Base-by-base conservation (phyloP, 1,140 invertebrate genomes). In the Megalopta genalis region DNA sequence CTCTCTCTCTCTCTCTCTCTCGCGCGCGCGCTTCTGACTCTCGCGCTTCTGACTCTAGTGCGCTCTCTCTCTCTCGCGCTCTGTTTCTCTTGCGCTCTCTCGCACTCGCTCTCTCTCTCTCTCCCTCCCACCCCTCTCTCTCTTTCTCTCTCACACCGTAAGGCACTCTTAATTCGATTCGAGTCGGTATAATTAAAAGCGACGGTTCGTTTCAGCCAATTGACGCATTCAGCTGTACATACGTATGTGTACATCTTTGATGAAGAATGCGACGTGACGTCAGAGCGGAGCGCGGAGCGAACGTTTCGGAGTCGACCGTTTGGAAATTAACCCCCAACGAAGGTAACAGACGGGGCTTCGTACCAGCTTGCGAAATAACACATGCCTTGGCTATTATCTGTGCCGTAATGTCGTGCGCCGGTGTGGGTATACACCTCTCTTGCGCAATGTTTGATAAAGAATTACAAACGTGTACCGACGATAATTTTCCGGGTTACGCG, bases 121-220 rank as follows among this genome's bases (percentile, higher is more conserved):
- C 32, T 32, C 32, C n/a, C n/a, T n/a, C n/a, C n/a, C n/a, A n/a
- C n/a, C n/a, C n/a, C n/a, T n/a, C n/a, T n/a, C 4, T 4, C 32
- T 32, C 32, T 32, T 4, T 32, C 4, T 32, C 32, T 32, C 32
- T 32, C 32, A n/a, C n/a, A n/a, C n/a, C 32, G 32, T 4, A 4
- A 32, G 49, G 2, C 21, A 52, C 23, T 73, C 14, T 52, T 32
- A 59, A 68, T 68, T 60, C 42, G 39, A 59, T 68, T 49, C 23
- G 25, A 49, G 39, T 1, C 25, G 21, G 60, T 25, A n/a, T 68
- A 76, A 68, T 68, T 76, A 76, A 68, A 76, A 60, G 7, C 23
- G 37, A 46, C 32, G 52, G 23, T 75, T 66, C 32, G 49, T 42
- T n/a, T 42, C 25, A 42, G 25, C 49, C 74, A 46, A 60, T 68